Evolutionary conservation across 2,888 invertebrate genomes (phyloP).

Genomic region (Neelides folsomi): DNA sequence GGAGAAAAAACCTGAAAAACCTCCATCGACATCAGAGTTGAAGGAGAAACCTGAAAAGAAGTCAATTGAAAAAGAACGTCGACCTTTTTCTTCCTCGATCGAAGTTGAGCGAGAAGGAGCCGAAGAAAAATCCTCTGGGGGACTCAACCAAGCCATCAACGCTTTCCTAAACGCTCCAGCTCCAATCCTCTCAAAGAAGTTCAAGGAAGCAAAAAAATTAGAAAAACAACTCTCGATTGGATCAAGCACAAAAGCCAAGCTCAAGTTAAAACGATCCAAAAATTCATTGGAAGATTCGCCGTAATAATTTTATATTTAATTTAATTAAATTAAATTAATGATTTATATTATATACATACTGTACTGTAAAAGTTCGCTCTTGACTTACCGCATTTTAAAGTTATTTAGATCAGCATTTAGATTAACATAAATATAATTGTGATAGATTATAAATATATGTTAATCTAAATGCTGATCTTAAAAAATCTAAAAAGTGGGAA

Average conservation of each 20-base stretch:
- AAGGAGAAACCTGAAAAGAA: constrained; percentile 18
- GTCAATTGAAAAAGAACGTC: neutral
- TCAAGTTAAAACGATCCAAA: constrained; percentile 32
- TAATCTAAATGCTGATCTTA: too few relatives aligned
- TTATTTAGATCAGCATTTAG: too few relatives aligned
- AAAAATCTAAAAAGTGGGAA: too few relatives aligned
- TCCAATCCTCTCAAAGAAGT: constrained; percentile 17
- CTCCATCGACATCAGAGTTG: neutral
- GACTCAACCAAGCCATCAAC: constrained; percentile 19
- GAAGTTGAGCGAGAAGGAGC: constrained; percentile 3
- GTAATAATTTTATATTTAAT: constrained; percentile 11
- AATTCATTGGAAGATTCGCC: constrained; percentile 30
- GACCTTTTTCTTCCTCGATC: constrained; percentile 2
- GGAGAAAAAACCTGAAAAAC: neutral
- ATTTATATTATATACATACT: neutral
- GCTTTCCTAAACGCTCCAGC: constrained; percentile 32
- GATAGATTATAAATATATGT: too few relatives aligned
- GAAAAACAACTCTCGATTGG: constrained; percentile 16
- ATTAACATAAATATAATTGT: too few relatives aligned
- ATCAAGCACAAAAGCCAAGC: constrained; percentile 23
- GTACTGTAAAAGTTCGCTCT: neutral
- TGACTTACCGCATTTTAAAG: too few relatives aligned
- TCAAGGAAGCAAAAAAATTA: constrained; percentile 17
- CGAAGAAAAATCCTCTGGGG: neutral
- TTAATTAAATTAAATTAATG: neutral